Evolutionary conservation across 92 coral and sea anemone species (phyloP).

Genomic region (Porites cylindrica): DNA sequence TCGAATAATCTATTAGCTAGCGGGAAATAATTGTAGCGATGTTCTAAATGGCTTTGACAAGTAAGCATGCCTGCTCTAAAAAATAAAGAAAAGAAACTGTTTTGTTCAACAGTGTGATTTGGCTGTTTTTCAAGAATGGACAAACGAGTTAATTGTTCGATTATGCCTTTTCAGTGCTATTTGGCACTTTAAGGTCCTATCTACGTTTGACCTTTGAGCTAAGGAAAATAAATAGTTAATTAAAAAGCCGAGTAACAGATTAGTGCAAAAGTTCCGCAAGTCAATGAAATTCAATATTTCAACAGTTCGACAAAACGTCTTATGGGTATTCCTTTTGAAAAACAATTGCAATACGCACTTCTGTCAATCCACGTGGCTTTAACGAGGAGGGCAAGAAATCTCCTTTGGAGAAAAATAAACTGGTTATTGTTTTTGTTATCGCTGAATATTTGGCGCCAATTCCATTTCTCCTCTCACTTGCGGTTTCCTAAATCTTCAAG

Average conservation of each 20-base stretch:
- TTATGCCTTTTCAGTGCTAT: neutral
- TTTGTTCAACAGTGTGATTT: neutral
- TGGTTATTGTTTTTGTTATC: conserved; percentile 3
- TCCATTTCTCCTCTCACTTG: conserved; percentile 14
- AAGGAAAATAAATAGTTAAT: conserved; percentile 7
- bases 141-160: conserved; percentile 12
- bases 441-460: neutral
- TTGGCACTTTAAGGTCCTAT: neutral
- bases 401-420: neutral
- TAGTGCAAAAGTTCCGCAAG: neutral
- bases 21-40: conserved; percentile 28
- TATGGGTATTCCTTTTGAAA: neutral
- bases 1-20: conserved; percentile 20
- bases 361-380: conserved; percentile 19
- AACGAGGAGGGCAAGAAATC: conserved; percentile 11
- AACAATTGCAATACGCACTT: neutral
- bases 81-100: conserved; percentile 1
- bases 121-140: neutral
- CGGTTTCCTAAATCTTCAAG: conserved; percentile 16
- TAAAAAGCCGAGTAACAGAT: neutral
- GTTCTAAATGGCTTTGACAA: conserved; percentile 8
- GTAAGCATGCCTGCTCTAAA: neutral
- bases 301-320: neutral
- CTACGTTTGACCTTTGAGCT: conserved; percentile 1
- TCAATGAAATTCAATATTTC: neutral